Percentiles rank a stretch among this genome's conserved stretches.
These are phyloP conservation scores for Progne subis DNA, from an alignment of 2,113 vertebrate genomes.

Conservation along the genomic window DNA sequence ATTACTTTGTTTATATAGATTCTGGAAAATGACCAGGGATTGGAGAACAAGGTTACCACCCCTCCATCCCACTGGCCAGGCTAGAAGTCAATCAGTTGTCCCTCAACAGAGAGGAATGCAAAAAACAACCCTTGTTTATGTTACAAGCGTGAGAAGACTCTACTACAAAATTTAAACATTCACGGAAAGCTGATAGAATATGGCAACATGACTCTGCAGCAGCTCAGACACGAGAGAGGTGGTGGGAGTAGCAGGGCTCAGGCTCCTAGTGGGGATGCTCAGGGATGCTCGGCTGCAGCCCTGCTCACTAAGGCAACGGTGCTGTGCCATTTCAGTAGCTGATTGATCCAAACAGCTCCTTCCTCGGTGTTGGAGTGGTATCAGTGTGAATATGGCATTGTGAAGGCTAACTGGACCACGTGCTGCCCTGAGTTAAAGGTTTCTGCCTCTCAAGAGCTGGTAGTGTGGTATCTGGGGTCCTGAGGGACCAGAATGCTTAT, in stretches of 20 bases:
- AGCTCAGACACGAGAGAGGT: background rate
- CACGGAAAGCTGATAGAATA: too few relatives aligned
- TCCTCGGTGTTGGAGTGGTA: background rate
- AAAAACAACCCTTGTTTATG: too few relatives aligned
- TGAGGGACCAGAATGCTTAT: background rate
- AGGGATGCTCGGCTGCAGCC: background rate
- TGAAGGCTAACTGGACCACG: background rate
- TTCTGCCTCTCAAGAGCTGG: background rate
- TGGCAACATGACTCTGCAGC: background rate
- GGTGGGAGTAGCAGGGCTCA: background rate
- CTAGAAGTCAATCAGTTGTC: too few relatives aligned
- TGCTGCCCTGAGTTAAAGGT: background rate
- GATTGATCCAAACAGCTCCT: background rate
- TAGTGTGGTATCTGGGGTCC: rapidly evolving
- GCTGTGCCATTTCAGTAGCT: background rate
- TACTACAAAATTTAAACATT: too few relatives aligned
- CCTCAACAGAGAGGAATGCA: too few relatives aligned
- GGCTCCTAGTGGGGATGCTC: rapidly evolving
- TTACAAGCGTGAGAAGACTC: too few relatives aligned
- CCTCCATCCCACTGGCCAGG: too few relatives aligned
- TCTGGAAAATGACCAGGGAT: too few relatives aligned
- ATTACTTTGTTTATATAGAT: too few relatives aligned
- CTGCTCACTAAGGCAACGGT: rapidly evolving
- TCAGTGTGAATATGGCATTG: background rate
- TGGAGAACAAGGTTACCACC: too few relatives aligned